Conservation (phyloP, 2,888 invertebrate species). For the Himalopsyche anomala region DNA sequence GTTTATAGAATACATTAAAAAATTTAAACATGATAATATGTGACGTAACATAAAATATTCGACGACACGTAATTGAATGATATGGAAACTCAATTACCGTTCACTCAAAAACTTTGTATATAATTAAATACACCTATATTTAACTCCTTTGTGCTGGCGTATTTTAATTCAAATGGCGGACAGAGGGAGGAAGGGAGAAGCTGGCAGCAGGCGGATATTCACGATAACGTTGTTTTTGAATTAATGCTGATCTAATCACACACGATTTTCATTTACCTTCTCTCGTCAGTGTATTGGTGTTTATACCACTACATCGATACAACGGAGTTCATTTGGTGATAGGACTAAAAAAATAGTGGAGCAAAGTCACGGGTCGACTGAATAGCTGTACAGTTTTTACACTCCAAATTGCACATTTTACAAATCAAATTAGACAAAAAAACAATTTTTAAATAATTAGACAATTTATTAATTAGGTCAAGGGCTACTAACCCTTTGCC, state of each 20-base stretch:
- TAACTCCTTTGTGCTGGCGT: not conserved
- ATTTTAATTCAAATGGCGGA: not conserved
- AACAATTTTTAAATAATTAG: too few species aligned
- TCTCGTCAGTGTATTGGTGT: not conserved
- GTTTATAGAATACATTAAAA: too few species aligned
- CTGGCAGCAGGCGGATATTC: not conserved
- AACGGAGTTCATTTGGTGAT: too few species aligned
- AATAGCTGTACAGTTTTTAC: too few species aligned
- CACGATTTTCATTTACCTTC: conserved; percentile 5
- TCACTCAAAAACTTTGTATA: not conserved
- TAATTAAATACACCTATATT: not conserved
- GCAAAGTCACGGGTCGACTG: too few species aligned
- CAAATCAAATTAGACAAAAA: too few species aligned
- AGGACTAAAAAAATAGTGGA: too few species aligned
- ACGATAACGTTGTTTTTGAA: conserved; percentile 27
- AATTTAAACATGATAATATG: too few species aligned
- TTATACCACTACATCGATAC: not conserved
- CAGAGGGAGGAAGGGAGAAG: not conserved
- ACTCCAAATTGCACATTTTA: too few species aligned
- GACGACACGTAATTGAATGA: not conserved
- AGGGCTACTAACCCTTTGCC: too few species aligned
- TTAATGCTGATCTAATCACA: conserved; percentile 34
- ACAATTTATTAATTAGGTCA: too few species aligned
- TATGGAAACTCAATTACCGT: not conserved
- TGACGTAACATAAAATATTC: too few species aligned